Evolutionary conservation across 2,113 vertebrate species (phyloP).

Genomic region (Chroicocephalus ridibundus): DNA sequence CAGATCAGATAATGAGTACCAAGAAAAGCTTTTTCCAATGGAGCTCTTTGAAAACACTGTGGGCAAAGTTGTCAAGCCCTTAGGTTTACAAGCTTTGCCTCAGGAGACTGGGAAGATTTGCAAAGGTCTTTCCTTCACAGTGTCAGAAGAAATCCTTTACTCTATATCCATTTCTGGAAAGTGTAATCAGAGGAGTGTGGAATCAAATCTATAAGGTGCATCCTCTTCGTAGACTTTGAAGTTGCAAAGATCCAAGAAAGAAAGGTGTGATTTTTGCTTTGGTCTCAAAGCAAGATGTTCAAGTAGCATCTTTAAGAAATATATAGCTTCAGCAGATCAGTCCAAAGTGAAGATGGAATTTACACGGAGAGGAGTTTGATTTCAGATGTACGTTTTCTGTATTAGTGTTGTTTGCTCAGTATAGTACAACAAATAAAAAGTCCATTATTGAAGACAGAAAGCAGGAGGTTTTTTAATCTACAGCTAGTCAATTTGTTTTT

Average conservation of each 20-base stretch:
- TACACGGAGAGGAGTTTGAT: background rate
- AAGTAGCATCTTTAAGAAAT: background rate
- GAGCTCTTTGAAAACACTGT: slow-evolving; percentile 33
- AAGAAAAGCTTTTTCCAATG: background rate
- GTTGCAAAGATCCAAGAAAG: background rate
- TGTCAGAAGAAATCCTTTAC: background rate
- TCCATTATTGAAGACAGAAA: background rate
- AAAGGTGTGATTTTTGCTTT: background rate
- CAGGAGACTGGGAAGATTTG: slow-evolving; percentile 7
- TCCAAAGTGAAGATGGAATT: background rate
- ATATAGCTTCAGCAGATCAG: background rate
- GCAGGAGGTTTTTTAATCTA: background rate
- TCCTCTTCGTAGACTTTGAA: background rate
- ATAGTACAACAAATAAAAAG: background rate
- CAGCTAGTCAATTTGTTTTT: background rate
- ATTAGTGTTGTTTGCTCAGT: background rate
- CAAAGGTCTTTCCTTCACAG: slow-evolving; percentile 1
- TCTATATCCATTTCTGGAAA: background rate
- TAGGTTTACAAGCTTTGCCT: slow-evolving; percentile 28
- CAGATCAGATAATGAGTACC: slow-evolving; percentile 39
- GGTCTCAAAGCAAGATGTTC: background rate
- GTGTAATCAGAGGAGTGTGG: background rate
- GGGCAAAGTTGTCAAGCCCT: slow-evolving; percentile 31
- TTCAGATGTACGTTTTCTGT: background rate
- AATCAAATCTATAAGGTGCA: background rate